Base-by-base conservation (phyloP, 2,888 invertebrate species). In the Drosophila limbata region DNA sequence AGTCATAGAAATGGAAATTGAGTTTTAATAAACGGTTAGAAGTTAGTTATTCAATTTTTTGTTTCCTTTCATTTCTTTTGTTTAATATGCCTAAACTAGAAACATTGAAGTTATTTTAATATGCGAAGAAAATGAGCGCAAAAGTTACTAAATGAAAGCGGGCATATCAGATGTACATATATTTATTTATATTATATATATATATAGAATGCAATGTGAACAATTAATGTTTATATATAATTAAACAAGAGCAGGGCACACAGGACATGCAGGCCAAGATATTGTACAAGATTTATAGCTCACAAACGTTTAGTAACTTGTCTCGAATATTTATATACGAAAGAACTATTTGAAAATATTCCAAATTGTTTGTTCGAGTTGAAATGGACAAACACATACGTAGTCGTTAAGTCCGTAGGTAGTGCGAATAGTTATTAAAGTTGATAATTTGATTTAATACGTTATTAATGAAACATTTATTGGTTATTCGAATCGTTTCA, bases 1-100 rank as follows among this genome's bases (percentile, higher is more conserved):
- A 85, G 84, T 84, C 72, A 61, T 89, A 86, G 88, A 88, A 85
- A 88, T 80, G 86, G 88, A 88, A 84, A 87, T 89, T 73, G 88
- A 82, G 73, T 88, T 84, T 77, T 85, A 87, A 71, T 72, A 73
- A 64, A 68, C 80, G 85, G 86, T 89, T 86, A 86, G 89, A 69
- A 69, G 76, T 85, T 89, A 83, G 88, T 85, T 87, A 69, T 66
- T 68, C 55, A 59, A 53, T 45, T 60, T 48, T 44, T 69, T 67
- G 57, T 67, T 53, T 63, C 47, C 56, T 56, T 71, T 40, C 15
- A 52, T 64, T 50, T 64, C 51, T 63, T 53, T 37, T 17, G 33
- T 42, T 51, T 52, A 60, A 56, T 52, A 33, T 55, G 45, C 28
- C 59, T 39, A 63, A 50, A 47, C 48, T 45, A 44, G 25, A 28